Percentiles rank a stretch among this genome's conserved stretches.
Evolutionary conservation across 92 coral and sea anemone genomes (phyloP).

Genomic region (Bergia puertoricense): DNA sequence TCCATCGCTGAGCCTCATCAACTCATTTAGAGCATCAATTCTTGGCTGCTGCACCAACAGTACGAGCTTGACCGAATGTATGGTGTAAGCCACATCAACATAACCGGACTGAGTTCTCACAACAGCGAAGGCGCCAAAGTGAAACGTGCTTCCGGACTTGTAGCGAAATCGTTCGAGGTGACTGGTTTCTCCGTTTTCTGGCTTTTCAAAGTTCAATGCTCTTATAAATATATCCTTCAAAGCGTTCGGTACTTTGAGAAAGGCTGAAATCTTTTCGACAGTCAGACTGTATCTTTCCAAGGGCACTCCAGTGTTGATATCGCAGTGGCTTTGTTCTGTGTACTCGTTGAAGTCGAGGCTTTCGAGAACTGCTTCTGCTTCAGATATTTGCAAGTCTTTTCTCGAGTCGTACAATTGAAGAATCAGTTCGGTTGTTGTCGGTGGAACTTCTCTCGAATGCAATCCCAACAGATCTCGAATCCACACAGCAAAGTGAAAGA

Average conservation of each 20-base stretch:
- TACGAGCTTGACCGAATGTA: conserved; percentile 13
- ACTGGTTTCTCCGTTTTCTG: neutral
- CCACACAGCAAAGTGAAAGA: neutral
- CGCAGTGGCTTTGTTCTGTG: conserved; percentile 16
- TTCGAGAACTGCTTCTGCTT: conserved; percentile 16
- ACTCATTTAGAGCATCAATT: neutral
- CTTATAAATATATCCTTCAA: conserved; percentile 3
- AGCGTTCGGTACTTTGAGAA: conserved; percentile 15
- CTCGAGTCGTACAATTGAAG: neutral
- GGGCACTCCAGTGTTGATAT: neutral
- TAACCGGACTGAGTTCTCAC: neutral
- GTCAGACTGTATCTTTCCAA: conserved; percentile 12
- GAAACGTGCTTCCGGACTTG: neutral
- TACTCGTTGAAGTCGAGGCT: conserved; percentile 27
- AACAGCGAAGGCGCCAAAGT: conserved; percentile 18
- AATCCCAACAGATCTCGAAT: neutral
- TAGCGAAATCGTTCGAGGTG: neutral
- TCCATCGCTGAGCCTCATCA: neutral
- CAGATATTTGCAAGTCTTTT: neutral
- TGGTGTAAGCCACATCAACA: conserved; percentile 4
- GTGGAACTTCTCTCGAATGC: neutral
- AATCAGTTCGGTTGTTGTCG: neutral
- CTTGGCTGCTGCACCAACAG: neutral
- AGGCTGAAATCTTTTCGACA: neutral
- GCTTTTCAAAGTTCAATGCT: neutral